Percentiles rank a stretch among this genome's conserved stretches.
These are phyloP conservation scores for Carterocephalus palaemon DNA, from an alignment of 2,888 invertebrate species.

Conservation along the genomic window DNA sequence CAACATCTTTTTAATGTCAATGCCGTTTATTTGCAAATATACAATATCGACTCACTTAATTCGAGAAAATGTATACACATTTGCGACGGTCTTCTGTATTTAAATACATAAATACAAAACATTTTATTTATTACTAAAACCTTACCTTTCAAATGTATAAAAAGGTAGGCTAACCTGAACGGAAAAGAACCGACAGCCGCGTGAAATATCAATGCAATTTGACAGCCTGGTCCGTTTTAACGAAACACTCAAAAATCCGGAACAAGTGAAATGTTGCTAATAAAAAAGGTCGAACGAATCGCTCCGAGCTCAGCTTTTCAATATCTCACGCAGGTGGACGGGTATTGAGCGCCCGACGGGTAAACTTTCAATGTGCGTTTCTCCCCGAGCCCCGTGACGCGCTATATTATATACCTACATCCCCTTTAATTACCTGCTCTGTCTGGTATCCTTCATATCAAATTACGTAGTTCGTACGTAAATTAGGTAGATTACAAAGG, in stretches of 20 bases:
- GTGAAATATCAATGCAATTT: constrained; percentile 26
- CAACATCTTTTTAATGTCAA: too few species aligned
- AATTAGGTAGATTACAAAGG: neutral
- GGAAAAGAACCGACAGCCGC: constrained; percentile 2
- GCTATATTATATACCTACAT: neutral
- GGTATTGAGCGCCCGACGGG: constrained; percentile 22
- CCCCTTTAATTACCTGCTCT: constrained; percentile 3
- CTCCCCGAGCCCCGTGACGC: neutral
- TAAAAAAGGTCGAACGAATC: constrained; percentile 61
- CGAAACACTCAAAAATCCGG: constrained; percentile 64
- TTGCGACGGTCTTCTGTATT: too few species aligned
- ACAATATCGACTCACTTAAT: too few species aligned
- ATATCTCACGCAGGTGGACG: constrained; percentile 44
- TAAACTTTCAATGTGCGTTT: constrained; percentile 25
- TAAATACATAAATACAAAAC: too few species aligned
- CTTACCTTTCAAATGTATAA: neutral
- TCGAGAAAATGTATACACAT: too few species aligned
- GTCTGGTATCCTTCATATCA: constrained; percentile 6
- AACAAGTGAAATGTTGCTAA: constrained; percentile 60
- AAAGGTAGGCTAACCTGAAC: neutral
- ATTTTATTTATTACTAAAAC: too few species aligned
- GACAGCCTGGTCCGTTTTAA: constrained; percentile 44
- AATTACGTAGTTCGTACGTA: constrained; percentile 2
- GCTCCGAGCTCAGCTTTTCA: constrained; percentile 66
- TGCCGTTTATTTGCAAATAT: too few species aligned